These are phyloP conservation scores for Poeciliopsis occidentalis DNA, from an alignment of 2,113 vertebrate genomes.

Conservation along the genomic window DNA sequence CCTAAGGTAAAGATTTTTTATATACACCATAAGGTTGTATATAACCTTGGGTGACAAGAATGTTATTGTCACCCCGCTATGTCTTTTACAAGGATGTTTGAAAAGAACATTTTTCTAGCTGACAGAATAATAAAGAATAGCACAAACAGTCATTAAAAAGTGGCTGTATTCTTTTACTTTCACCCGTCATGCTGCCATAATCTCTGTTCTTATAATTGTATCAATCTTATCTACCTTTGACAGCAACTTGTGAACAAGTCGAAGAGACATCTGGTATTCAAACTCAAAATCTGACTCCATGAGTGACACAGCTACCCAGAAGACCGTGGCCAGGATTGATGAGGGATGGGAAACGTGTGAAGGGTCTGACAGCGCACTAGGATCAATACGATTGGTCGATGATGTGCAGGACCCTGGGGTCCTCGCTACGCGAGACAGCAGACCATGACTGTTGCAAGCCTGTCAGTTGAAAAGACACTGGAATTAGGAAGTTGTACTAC, in stretches of 20 bases:
- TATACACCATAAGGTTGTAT: background rate
- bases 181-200: background rate
- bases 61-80: no score
- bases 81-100: background rate
- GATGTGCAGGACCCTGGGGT: constrained; percentile 89
- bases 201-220: background rate
- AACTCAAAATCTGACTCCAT: constrained; percentile 99
- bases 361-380: constrained; percentile 84
- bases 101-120: background rate
- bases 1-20: constrained; percentile 1
- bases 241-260: constrained; percentile 91
- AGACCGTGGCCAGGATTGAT: constrained; percentile 93
- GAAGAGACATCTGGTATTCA: constrained; percentile 95
- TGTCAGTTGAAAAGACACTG: constrained; percentile 70
- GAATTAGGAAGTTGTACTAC: background rate
- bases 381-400: constrained; percentile 86
- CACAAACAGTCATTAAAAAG: no score
- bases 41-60: no score
- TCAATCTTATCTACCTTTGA: constrained; percentile 72
- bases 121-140: background rate
- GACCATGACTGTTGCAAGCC: constrained; percentile 91
- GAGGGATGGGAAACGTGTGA: constrained; percentile 92
- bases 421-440: constrained; percentile 81
- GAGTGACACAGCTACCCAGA: constrained; percentile 96
- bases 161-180: background rate